These are phyloP conservation scores for Sebastes nivosus DNA, from an alignment of 2,797 vertebrate species.

Conservation along the genomic window DNA sequence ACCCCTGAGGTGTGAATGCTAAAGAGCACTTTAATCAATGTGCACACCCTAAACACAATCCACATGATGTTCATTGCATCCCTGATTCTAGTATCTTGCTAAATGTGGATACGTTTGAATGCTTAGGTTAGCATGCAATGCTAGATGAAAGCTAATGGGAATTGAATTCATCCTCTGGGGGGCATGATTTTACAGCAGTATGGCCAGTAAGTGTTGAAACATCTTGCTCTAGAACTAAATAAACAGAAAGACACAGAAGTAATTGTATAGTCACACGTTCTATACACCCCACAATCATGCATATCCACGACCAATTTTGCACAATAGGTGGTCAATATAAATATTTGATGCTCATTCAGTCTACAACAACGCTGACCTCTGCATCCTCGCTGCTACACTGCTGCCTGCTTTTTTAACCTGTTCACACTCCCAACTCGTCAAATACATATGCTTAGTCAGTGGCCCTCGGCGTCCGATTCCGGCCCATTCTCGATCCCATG, in stretches of 20 bases:
- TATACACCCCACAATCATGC: not conserved
- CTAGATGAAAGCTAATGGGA: not conserved
- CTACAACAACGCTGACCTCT: not conserved
- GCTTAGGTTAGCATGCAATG: not conserved
- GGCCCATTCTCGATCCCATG: too few species aligned
- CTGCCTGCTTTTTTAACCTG: not conserved
- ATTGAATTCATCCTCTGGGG: not conserved
- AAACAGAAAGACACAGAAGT: not conserved
- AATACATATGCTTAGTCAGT: too few species aligned
- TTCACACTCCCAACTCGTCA: too few species aligned
- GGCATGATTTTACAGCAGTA: not conserved
- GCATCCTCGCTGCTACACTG: not conserved
- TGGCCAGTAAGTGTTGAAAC: not conserved
- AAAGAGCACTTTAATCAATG: conserved; percentile 2
- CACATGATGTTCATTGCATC: not conserved
- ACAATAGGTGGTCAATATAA: not conserved
- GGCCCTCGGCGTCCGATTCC: too few species aligned
- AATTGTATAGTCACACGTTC: not conserved
- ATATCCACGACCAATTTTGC: not conserved
- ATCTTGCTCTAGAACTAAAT: not conserved
- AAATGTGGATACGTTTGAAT: not conserved
- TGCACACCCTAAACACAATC: not conserved
- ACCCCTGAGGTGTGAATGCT: conserved; percentile 1
- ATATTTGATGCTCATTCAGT: not conserved
- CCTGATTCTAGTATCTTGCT: not conserved